phyloP scores from a whole-genome alignment of 2,888 invertebrate species.

The Terebella lapidaria region DNA sequence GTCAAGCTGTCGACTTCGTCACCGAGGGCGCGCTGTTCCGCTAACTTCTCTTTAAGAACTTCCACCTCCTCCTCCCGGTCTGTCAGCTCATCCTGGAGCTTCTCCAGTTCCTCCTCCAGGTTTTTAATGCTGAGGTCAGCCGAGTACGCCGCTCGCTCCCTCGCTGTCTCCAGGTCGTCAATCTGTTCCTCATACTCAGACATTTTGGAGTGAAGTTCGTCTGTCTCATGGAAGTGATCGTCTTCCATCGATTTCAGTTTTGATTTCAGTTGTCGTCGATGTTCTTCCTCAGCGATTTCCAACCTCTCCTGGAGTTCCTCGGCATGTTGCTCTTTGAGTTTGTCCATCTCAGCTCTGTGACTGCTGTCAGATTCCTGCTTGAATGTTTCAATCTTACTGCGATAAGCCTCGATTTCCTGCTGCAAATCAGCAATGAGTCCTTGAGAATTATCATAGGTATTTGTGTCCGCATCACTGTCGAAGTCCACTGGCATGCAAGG shows the following conservation, averaged over 20 bases:
- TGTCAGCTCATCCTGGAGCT: not conserved
- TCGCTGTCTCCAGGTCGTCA: not conserved
- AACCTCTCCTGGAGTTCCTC: not conserved
- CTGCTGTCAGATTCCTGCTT: not conserved
- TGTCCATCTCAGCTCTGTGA: not conserved
- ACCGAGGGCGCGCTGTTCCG: not conserved
- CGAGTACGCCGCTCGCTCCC: not conserved
- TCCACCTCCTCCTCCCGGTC: not conserved
- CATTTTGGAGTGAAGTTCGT: not conserved
- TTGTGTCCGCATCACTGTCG: not conserved
- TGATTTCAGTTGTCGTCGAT: not conserved
- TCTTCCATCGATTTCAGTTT: not conserved
- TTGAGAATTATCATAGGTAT: not conserved
- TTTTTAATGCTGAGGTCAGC: not conserved
- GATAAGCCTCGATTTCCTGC: not conserved
- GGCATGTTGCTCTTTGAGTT: not conserved
- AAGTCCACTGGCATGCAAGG: not conserved
- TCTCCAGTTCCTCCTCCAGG: not conserved
- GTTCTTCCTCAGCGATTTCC: not conserved
- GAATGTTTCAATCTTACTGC: not conserved
- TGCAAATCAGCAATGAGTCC: constrained; percentile 3
- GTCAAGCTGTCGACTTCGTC: constrained; percentile 1
- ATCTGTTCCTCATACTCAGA: not conserved
- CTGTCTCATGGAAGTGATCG: not conserved
- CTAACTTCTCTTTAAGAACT: not conserved